Percentiles rank a stretch among this genome's conserved stretches.
Conservation (phyloP, 2,888 invertebrate genomes). For the Thecocarcelia acutangulata region DNA sequence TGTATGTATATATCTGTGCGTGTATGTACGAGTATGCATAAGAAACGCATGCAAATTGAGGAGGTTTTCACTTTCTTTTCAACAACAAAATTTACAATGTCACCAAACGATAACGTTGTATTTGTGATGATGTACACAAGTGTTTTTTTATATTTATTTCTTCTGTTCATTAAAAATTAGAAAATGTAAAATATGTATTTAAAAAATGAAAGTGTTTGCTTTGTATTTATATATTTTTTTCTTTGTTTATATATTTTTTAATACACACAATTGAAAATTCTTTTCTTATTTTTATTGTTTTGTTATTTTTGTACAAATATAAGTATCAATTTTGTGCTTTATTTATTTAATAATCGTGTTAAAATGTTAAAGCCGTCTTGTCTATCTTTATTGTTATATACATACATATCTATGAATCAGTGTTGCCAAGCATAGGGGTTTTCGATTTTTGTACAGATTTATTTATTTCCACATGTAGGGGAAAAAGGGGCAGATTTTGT, state of each 20-base stretch:
- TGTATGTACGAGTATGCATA: background rate
- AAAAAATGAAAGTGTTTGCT: conserved; percentile 39
- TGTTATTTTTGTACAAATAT: background rate
- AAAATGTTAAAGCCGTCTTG: too few relatives aligned
- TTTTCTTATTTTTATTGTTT: too few relatives aligned
- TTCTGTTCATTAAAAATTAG: conserved; percentile 15
- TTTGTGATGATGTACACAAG: background rate
- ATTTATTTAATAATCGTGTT: conserved; percentile 30
- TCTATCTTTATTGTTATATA: too few relatives aligned
- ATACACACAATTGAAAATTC: conserved; percentile 14
- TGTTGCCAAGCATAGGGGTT: too few relatives aligned
- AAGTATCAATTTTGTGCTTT: background rate
- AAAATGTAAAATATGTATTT: conserved; percentile 9
- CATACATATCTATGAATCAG: too few relatives aligned
- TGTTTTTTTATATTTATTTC: background rate
- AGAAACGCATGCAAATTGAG: background rate
- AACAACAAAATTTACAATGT: conserved; percentile 26
- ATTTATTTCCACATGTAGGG: too few relatives aligned
- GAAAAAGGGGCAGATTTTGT: too few relatives aligned
- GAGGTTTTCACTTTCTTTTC: conserved; percentile 47
- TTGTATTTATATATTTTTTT: conserved; percentile 24
- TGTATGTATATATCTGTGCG: background rate
- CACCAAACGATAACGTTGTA: conserved; percentile 8
- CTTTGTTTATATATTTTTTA: conserved; percentile 11
- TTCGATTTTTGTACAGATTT: too few relatives aligned